Conservation (phyloP, 2,113 vertebrate species). For the Brachypteracias leptosomus region DNA sequence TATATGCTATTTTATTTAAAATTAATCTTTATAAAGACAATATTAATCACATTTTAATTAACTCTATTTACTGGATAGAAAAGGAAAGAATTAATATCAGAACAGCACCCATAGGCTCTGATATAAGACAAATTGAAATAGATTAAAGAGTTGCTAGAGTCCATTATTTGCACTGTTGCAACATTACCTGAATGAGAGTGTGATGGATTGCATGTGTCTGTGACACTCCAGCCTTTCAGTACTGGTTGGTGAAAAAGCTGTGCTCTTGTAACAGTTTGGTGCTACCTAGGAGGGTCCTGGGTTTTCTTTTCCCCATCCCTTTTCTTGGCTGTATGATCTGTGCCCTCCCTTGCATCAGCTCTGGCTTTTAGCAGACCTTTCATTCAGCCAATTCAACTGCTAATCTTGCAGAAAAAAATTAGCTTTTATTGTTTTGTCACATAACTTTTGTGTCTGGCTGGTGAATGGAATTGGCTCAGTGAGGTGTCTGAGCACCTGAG, state of each 20-base stretch:
- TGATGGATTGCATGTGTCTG: background rate
- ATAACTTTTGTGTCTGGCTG: background rate
- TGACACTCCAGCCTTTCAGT: background rate
- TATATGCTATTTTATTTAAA: background rate
- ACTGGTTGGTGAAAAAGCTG: background rate
- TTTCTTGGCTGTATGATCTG: background rate
- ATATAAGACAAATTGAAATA: background rate
- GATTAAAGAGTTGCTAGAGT: background rate
- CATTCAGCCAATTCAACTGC: background rate
- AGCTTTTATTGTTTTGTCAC: background rate
- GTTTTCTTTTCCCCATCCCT: background rate
- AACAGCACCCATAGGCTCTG: background rate
- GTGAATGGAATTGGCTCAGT: background rate
- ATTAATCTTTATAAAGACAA: background rate
- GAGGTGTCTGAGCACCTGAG: background rate
- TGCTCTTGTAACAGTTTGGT: background rate
- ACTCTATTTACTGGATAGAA: background rate
- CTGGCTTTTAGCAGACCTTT: background rate
- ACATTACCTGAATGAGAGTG: background rate
- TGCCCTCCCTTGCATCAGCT: background rate
- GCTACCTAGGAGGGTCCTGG: background rate
- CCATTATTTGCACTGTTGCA: background rate
- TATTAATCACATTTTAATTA: conserved; percentile 35
- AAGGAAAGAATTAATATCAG: background rate
- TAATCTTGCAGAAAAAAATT: background rate